These are phyloP conservation scores for Bombyx mori DNA, from an alignment of 1,140 invertebrate species.

Conservation along the genomic window DNA sequence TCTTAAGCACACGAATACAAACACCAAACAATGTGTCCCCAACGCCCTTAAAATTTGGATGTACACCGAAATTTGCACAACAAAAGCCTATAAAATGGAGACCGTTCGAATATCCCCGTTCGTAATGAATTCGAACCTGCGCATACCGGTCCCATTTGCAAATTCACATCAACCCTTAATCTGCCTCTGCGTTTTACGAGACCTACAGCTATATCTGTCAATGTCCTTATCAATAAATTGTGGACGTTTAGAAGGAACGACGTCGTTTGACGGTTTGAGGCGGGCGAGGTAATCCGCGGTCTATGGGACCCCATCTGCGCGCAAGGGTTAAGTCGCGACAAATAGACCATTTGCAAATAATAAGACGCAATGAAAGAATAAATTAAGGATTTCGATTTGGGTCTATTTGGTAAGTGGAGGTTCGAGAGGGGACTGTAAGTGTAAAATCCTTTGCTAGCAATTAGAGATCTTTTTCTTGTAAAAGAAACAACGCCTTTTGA, in stretches of 20 bases:
- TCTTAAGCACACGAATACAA: too few species aligned
- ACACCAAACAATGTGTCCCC: too few species aligned
- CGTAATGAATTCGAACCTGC: conserved; percentile 50
- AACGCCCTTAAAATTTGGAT: too few species aligned
- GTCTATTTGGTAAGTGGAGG: conserved; percentile 2
- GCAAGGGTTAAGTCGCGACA: conserved; percentile 70
- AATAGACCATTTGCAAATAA: conserved; percentile 71
- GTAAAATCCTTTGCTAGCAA: too few species aligned
- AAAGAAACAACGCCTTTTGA: too few species aligned
- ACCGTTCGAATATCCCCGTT: conserved; percentile 34
- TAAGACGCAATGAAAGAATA: conserved; percentile 70
- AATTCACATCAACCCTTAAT: conserved; percentile 59
- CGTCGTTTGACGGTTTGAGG: conserved; percentile 62
- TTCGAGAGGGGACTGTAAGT: too few species aligned
- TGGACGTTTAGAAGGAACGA: conserved; percentile 59
- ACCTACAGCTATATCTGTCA: conserved; percentile 65
- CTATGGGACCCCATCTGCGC: conserved; percentile 60
- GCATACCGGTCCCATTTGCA: conserved; percentile 57
- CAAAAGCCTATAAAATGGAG: conserved; percentile 31
- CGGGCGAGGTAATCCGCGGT: conserved; percentile 52
- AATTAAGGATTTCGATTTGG: conserved; percentile 42
- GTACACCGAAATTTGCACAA: conserved; percentile 18
- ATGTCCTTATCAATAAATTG: conserved; percentile 71
- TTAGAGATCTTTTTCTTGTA: too few species aligned
- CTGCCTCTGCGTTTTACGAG: conserved; percentile 65